Conservation (phyloP, 1,140 invertebrate species). For the Acyrthosiphon pisum region DNA sequence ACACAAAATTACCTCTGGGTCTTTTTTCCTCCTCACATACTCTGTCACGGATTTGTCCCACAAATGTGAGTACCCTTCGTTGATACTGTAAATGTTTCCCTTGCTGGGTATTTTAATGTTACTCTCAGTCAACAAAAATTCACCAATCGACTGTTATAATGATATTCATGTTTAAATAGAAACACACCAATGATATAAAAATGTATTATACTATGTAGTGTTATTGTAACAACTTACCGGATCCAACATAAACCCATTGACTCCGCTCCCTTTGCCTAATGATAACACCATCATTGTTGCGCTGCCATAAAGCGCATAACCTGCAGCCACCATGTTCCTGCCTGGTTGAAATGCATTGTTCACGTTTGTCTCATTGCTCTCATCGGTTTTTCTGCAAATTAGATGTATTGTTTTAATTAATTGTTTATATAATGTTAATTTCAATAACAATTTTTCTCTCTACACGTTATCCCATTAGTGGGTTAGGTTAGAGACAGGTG, state of each 20-base stretch:
- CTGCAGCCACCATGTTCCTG: conserved; percentile 87
- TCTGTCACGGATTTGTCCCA: conserved; percentile 84
- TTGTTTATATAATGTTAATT: not conserved
- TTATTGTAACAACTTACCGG: conserved; percentile 69
- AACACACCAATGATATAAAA: not conserved
- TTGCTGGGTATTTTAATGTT: conserved; percentile 84
- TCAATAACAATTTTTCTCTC: too few species aligned
- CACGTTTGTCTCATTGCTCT: conserved; percentile 63
- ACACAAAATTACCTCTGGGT: conserved; percentile 67
- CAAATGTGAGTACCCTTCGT: conserved; percentile 78
- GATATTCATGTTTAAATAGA: not conserved
- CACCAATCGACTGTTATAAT: conserved; percentile 82
- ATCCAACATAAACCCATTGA: conserved; percentile 98
- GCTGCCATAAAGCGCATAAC: conserved; percentile 97
- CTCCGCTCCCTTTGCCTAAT: conserved; percentile 82
- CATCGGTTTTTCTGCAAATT: conserved; percentile 39
- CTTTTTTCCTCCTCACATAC: conserved; percentile 93
- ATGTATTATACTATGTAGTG: not conserved
- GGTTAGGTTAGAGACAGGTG: not conserved
- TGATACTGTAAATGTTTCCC: conserved; percentile 96
- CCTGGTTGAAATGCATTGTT: conserved; percentile 86
- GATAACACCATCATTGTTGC: conserved; percentile 94
- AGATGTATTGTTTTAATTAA: not conserved
- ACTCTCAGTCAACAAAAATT: conserved; percentile 95
- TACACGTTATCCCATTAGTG: not conserved